phyloP scores from a whole-genome alignment of 2,888 invertebrate species.

The Monoplex corrugatus region DNA sequence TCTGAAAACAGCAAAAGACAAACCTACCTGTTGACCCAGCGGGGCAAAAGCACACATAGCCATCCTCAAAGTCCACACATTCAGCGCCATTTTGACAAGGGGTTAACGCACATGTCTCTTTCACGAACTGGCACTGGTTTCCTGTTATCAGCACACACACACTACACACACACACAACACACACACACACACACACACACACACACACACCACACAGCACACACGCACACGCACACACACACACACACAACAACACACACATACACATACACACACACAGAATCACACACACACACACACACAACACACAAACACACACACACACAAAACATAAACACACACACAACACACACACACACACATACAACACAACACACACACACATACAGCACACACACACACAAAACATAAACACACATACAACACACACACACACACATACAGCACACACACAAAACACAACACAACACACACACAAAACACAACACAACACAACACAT shows the following conservation, averaged over 20 bases:
- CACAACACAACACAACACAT: too few species aligned
- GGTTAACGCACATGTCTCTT: neutral
- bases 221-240: neutral
- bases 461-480: too few species aligned
- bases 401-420: too few species aligned
- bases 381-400: too few species aligned
- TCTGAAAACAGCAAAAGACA: neutral
- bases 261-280: too few species aligned
- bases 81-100: conserved; percentile 26
- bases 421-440: too few species aligned
- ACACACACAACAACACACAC: neutral
- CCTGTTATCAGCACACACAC: neutral
- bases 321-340: too few species aligned
- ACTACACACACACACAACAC: conserved; percentile 13
- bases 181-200: conserved; percentile 1
- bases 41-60: conserved; percentile 28
- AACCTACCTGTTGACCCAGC: conserved; percentile 1
- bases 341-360: too few species aligned
- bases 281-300: too few species aligned
- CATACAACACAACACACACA: too few species aligned
- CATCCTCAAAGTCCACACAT: conserved; percentile 22
- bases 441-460: too few species aligned
- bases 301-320: too few species aligned
- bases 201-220: neutral
- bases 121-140: conserved; percentile 3